phyloP scores from a whole-genome alignment of 2,113 vertebrate genomes.

The Eleginops maclovinus region DNA sequence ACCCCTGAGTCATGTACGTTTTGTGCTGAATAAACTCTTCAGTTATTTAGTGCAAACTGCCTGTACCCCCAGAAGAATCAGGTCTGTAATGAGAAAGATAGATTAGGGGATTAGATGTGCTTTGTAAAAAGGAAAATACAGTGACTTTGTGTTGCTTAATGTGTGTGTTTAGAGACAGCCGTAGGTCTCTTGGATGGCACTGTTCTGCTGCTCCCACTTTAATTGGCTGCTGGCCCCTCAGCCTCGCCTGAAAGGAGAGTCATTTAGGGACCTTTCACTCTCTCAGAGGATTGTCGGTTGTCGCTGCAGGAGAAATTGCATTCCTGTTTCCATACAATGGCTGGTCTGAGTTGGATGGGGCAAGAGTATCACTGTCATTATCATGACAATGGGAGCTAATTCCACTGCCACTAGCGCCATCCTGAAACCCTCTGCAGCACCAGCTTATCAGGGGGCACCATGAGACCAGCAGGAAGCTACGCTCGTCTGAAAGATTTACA shows the following conservation, averaged over 20 bases:
- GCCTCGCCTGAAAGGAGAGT: slow-evolving; percentile 84
- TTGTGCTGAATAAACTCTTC: slow-evolving; percentile 37
- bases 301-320: slow-evolving; percentile 85
- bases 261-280: slow-evolving; percentile 86
- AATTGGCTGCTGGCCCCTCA: slow-evolving; percentile 83
- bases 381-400: slow-evolving; percentile 88
- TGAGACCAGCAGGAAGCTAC: slow-evolving; percentile 71
- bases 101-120: slow-evolving; percentile 52
- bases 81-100: slow-evolving; percentile 40
- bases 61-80: slow-evolving; percentile 29
- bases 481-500: slow-evolving; percentile 41
- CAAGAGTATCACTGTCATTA: slow-evolving; percentile 86
- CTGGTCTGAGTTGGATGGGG: slow-evolving; percentile 81
- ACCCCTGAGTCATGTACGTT: slow-evolving; percentile 33
- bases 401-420: slow-evolving; percentile 80
- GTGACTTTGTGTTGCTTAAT: slow-evolving; percentile 49
- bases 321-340: slow-evolving; percentile 87
- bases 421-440: slow-evolving; percentile 79
- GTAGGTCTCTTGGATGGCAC: slow-evolving; percentile 71
- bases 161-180: slow-evolving; percentile 75
- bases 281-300: slow-evolving; percentile 82
- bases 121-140: slow-evolving; percentile 47
- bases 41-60: slow-evolving; percentile 54
- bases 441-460: slow-evolving; percentile 84
- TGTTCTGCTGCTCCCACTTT: slow-evolving; percentile 81